A percentile compares a stretch with the other conserved stretches of the same genome.
phyloP scores from a whole-genome alignment of 2,888 invertebrate species.

The Thelaira solivaga region DNA sequence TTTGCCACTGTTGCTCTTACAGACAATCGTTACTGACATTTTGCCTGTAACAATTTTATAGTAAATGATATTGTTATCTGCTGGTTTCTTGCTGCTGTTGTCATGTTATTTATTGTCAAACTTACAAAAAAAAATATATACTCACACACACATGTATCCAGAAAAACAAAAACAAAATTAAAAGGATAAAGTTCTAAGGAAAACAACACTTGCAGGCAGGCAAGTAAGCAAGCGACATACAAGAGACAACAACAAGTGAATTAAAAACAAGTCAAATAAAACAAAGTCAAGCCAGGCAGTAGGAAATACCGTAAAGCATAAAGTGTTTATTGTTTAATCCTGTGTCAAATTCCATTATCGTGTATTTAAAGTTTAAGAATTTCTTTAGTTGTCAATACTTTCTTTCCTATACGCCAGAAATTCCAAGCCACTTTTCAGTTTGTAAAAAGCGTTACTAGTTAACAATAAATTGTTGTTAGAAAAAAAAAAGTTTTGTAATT shows the following conservation, averaged over 20 bases:
- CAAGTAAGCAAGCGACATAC: conserved; percentile 2
- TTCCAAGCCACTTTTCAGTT: not conserved
- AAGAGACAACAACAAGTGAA: not conserved
- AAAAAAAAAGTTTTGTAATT: not conserved
- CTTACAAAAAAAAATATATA: conserved; percentile 19
- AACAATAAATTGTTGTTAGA: conserved; percentile 1
- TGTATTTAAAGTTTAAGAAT: conserved; percentile 39
- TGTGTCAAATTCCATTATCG: conserved; percentile 47
- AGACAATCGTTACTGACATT: conserved; percentile 19
- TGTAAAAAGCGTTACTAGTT: not conserved
- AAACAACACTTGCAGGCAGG: conserved; percentile 15
- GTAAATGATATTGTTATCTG: conserved; percentile 55
- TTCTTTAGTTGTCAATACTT: conserved; percentile 15
- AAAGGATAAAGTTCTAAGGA: not conserved
- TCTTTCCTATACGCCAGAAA: not conserved
- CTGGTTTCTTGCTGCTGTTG: conserved; percentile 19
- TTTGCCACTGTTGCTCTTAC: not conserved
- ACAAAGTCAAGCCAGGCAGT: conserved; percentile 10
- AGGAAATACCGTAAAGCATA: conserved; percentile 42
- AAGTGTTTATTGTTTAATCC: conserved; percentile 55
- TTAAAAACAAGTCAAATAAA: conserved; percentile 40
- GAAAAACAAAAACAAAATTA: conserved; percentile 1
- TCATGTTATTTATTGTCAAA: conserved; percentile 51
- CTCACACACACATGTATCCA: not conserved
- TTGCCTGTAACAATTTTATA: conserved; percentile 41